phyloP scores from a whole-genome alignment of 2,797 vertebrate genomes.

The Sebastes nivosus region DNA sequence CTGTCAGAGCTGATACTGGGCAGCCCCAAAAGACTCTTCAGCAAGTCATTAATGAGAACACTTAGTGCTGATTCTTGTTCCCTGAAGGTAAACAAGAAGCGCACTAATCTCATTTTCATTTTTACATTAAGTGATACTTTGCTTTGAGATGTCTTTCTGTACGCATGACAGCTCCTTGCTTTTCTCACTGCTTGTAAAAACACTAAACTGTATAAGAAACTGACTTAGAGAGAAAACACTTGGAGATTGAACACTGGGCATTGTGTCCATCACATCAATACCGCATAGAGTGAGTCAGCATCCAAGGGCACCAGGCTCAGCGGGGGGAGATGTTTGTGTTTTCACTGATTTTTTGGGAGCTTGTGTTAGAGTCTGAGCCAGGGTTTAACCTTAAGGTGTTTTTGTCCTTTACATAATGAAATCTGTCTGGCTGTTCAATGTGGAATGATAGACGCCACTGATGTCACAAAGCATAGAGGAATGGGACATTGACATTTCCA shows the following conservation, averaged over 20 bases:
- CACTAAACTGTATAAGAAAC: not conserved
- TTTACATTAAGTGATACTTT: not conserved
- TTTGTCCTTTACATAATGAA: conserved; percentile 47
- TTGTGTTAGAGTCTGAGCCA: conserved; percentile 21
- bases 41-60: conserved; percentile 13
- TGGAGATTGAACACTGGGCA: conserved; percentile 1
- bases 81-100: not conserved
- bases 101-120: not conserved
- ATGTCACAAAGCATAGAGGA: conserved; percentile 8
- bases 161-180: not conserved
- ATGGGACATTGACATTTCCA: conserved; percentile 36
- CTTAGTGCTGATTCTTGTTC: not conserved
- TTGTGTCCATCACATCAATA: conserved; percentile 44
- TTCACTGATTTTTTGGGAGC: not conserved
- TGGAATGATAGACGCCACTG: conserved; percentile 18
- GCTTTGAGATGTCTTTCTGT: not conserved
- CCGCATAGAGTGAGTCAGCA: conserved; percentile 22
- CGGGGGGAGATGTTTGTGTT: conserved; percentile 6
- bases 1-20: conserved; percentile 23
- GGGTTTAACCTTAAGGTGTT: conserved; percentile 49
- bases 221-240: not conserved
- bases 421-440: conserved; percentile 29
- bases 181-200: not conserved
- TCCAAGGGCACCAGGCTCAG: not conserved
- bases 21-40: not conserved